Percentiles rank a stretch among this genome's conserved stretches.
These are phyloP conservation scores for Drosophila nigrodunni DNA, from an alignment of 1,140 invertebrate species.

Conservation along the genomic window DNA sequence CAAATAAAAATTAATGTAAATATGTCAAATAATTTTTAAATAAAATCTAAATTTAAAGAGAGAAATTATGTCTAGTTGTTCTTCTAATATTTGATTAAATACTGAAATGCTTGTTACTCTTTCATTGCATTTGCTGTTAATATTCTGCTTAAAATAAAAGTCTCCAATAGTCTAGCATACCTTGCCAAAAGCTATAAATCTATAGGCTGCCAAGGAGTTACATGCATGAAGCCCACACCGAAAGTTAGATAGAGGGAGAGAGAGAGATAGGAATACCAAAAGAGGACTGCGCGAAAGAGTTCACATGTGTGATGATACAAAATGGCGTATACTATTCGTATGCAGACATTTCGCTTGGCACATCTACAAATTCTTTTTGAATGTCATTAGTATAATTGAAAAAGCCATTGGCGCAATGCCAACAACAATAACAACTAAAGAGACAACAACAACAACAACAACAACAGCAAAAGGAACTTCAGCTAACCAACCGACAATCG, in stretches of 20 bases:
- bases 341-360: constrained; percentile 65
- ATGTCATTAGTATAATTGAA: constrained; percentile 83
- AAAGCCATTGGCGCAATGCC: constrained; percentile 75
- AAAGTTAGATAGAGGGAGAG: neutral
- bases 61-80: no score
- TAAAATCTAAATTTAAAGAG: no score
- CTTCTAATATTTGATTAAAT: no score
- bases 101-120: no score
- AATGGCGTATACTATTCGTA: constrained; percentile 62
- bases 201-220: constrained; percentile 25
- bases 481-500: constrained; percentile 51
- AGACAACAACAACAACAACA: constrained; percentile 35
- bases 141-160: no score
- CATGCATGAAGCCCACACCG: constrained; percentile 13
- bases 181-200: neutral
- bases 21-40: neutral
- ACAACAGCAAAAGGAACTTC: constrained; percentile 21
- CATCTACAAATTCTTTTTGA: constrained; percentile 80
- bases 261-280: neutral
- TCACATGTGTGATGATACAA: constrained; percentile 77
- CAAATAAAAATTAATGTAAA: neutral
- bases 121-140: no score
- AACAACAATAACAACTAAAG: constrained; percentile 50
- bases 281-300: constrained; percentile 16
- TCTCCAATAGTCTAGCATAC: neutral